Evolutionary conservation across 2,888 invertebrate genomes (phyloP).

Genomic region (Drosophila mulleri): DNA sequence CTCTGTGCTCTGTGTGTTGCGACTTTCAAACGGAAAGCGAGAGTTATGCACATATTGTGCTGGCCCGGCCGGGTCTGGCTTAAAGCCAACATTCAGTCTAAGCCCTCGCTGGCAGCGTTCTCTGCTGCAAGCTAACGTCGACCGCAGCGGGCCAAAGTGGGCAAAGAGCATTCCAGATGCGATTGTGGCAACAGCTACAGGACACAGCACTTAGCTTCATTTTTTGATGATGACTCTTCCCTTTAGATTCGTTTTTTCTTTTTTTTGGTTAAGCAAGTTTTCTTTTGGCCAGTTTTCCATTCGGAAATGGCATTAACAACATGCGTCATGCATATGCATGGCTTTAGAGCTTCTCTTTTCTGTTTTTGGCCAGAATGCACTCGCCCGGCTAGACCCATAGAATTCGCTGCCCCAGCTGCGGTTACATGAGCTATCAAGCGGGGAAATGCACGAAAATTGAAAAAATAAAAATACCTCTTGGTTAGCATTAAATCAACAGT

Average conservation of each 20-base stretch:
- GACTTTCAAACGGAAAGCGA: conserved; percentile 59
- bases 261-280: conserved; percentile 47
- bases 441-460: background rate
- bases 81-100: conserved; percentile 55
- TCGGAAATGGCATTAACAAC: conserved; percentile 67
- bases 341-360: conserved; percentile 1
- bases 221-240: conserved; percentile 40
- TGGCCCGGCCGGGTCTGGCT: conserved; percentile 37
- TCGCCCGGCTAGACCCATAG: conserved; percentile 16
- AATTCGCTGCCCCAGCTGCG: conserved; percentile 28
- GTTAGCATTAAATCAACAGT: conserved; percentile 3
- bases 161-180: conserved; percentile 72
- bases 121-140: conserved; percentile 12
- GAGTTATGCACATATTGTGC: conserved; percentile 73
- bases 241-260: conserved; percentile 36
- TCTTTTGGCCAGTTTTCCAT: conserved; percentile 34
- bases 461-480: background rate
- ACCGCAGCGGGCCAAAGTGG: conserved; percentile 40
- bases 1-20: conserved; percentile 21
- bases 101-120: conserved; percentile 13
- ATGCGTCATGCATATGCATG: conserved; percentile 71
- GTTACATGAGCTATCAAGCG: conserved; percentile 15
- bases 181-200: conserved; percentile 45
- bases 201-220: conserved; percentile 36
- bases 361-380: conserved; percentile 12